A percentile compares a stretch with the other conserved stretches of the same genome.
Conservation (phyloP, 2,113 vertebrate species). For the Dunckerocampus dactyliophorus region DNA sequence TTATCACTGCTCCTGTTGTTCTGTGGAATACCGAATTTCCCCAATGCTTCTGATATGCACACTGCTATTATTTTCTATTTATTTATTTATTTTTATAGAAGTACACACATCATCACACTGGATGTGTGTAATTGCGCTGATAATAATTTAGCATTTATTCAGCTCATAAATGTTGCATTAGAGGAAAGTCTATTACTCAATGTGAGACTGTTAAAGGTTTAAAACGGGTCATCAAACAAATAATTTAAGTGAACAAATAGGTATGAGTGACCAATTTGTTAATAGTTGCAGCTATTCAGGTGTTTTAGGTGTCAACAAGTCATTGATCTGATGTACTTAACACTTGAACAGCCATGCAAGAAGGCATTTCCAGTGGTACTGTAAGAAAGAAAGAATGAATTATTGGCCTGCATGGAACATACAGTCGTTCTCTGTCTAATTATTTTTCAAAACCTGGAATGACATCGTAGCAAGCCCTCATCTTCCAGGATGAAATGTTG, state of each 20-base stretch:
- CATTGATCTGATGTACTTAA: no score
- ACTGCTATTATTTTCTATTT: constrained; percentile 1
- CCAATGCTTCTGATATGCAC: constrained; percentile 19
- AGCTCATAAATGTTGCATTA: constrained; percentile 50
- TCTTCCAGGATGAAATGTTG: neutral
- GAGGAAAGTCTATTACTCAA: neutral
- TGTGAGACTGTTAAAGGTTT: constrained; percentile 23
- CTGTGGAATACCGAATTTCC: constrained; percentile 39
- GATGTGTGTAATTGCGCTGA: constrained; percentile 43
- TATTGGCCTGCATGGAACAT: no score
- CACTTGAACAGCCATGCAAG: no score
- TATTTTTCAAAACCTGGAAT: neutral
- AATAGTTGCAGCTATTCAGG: constrained; percentile 28
- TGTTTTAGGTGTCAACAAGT: neutral
- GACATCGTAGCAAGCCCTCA: neutral
- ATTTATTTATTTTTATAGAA: neutral
- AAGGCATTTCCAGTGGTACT: no score
- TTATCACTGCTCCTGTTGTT: constrained; percentile 45
- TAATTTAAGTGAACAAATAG: no score
- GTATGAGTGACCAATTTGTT: constrained; percentile 11
- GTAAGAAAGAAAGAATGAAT: no score
- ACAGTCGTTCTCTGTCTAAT: no score
- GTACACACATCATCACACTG: neutral
- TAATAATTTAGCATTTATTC: constrained; percentile 45
- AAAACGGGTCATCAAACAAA: constrained; percentile 14